Conservation (phyloP, 2,888 invertebrate species). For the Drosophila mayaguana region DNA sequence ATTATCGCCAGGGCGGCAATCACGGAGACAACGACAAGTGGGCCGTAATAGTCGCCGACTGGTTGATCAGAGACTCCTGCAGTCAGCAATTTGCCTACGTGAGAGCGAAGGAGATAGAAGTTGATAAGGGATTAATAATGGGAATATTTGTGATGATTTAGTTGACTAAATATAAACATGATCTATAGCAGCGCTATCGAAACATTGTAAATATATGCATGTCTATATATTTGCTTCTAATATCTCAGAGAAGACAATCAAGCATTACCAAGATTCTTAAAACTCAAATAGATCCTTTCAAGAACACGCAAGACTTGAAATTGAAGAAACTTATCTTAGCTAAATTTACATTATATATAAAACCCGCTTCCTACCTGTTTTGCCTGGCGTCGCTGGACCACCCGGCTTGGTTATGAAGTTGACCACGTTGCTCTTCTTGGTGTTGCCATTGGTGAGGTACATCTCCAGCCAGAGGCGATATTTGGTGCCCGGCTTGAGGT, state of each 20-base stretch:
- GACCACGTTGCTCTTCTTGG: conserved; percentile 95
- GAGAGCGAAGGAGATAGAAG: conserved; percentile 12
- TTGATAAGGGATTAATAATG: background rate
- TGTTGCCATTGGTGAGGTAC: conserved; percentile 95
- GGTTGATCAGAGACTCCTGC: conserved; percentile 81
- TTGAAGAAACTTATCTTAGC: conserved; percentile 8
- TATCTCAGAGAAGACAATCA: background rate
- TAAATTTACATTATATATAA: background rate
- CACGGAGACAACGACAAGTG: conserved; percentile 94
- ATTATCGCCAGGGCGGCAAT: conserved; percentile 94
- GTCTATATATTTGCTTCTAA: background rate
- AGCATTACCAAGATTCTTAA: conserved; percentile 78
- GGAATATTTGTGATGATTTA: too few species aligned
- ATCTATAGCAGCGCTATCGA: background rate
- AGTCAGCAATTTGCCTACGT: conserved; percentile 86
- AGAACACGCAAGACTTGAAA: conserved; percentile 74
- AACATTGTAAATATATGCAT: background rate
- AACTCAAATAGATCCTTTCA: conserved; percentile 73
- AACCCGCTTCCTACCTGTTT: conserved; percentile 79
- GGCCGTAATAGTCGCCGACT: conserved; percentile 93
- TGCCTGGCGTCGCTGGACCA: conserved; percentile 85
- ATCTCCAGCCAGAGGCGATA: conserved; percentile 96
- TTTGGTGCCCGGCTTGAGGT: conserved; percentile 91
- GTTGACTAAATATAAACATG: background rate
- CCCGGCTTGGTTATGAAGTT: conserved; percentile 94